These are phyloP conservation scores for Pluvianellus socialis DNA, from an alignment of 2,113 vertebrate species.

Conservation along the genomic window DNA sequence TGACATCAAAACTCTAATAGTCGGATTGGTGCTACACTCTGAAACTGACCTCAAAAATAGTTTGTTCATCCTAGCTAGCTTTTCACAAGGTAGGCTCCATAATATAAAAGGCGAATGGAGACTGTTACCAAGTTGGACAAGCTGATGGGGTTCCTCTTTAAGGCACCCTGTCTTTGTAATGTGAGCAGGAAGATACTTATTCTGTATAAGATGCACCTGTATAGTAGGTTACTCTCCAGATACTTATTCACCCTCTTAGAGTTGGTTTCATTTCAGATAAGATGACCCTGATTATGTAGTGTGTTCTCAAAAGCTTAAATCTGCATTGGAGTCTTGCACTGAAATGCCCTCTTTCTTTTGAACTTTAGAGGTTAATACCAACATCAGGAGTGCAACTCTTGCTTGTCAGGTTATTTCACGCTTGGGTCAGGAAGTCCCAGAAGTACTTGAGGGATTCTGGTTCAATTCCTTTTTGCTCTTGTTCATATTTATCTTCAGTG, in stretches of 20 bases:
- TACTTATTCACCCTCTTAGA: neutral
- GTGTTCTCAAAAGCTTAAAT: neutral
- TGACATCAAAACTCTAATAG: neutral
- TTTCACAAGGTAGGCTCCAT: neutral
- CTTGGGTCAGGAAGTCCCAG: neutral
- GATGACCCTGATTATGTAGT: neutral
- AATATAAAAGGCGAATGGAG: too few species aligned
- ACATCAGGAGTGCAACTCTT: neutral
- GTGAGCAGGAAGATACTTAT: neutral
- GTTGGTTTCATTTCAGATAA: neutral
- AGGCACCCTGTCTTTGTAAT: neutral
- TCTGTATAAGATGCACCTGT: neutral
- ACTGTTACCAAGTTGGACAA: neutral
- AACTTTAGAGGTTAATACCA: neutral
- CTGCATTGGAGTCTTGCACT: neutral
- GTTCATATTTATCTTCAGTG: neutral
- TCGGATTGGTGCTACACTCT: neutral
- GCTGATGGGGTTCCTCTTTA: neutral
- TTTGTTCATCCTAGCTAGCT: neutral
- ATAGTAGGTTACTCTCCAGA: neutral
- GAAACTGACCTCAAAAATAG: neutral
- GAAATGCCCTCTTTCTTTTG: neutral
- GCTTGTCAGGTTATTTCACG: neutral
- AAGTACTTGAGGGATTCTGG: neutral
- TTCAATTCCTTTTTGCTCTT: constrained; percentile 8